Percentiles rank a stretch among this genome's conserved stretches.
Evolutionary conservation across 1,140 invertebrate genomes (phyloP).

Genomic region (Sarcophaga peregrina): DNA sequence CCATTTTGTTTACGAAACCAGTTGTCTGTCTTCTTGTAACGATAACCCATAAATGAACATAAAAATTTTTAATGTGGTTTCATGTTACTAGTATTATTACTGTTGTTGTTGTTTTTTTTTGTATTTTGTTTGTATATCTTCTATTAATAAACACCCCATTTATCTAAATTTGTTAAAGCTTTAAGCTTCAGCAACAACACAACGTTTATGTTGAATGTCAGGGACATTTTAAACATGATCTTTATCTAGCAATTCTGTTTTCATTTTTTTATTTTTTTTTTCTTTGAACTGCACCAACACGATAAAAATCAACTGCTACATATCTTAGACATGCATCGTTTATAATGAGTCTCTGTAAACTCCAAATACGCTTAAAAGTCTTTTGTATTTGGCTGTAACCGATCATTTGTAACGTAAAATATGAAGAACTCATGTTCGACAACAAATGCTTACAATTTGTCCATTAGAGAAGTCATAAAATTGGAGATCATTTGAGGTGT

Average conservation of each 20-base stretch:
- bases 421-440: not conserved
- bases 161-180: slow-evolving; percentile 5
- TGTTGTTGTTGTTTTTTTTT: not conserved
- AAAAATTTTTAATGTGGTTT: too few relatives aligned
- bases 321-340: not conserved
- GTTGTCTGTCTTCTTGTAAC: slow-evolving; percentile 2
- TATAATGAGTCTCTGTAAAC: not conserved
- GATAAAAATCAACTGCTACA: not conserved
- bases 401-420: slow-evolving; percentile 2
- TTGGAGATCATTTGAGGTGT: not conserved
- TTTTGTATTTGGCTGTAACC: not conserved
- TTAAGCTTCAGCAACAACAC: not conserved
- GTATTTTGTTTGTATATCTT: not conserved
- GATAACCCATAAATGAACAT: not conserved
- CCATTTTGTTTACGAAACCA: not conserved
- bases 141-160: slow-evolving; percentile 6
- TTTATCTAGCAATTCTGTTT: not conserved
- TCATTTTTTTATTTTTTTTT: too few relatives aligned
- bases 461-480: not conserved
- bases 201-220: slow-evolving; percentile 19
- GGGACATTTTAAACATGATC: slow-evolving; percentile 14
- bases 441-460: not conserved
- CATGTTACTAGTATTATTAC: too few relatives aligned
- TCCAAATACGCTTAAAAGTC: not conserved
- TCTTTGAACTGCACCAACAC: not conserved